Evolutionary conservation across 2,888 invertebrate genomes (phyloP).

Genomic region (Trissoscelio sp.): DNA sequence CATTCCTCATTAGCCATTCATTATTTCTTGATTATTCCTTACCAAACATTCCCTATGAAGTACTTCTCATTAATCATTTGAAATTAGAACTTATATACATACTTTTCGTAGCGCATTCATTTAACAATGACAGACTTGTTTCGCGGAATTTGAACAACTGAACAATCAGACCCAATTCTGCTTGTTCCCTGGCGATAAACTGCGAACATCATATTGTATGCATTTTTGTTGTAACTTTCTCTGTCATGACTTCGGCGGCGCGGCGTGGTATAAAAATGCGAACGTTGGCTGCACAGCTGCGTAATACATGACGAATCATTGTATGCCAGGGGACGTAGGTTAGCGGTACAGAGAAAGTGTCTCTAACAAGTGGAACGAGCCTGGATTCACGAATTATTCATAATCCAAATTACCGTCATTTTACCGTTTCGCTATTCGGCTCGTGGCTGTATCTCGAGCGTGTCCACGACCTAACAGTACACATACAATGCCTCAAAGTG

Average conservation of each 20-base stretch:
- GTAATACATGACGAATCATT: conserved; percentile 54
- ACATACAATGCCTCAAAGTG: too few species aligned
- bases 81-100: too few species aligned
- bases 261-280: conserved; percentile 13
- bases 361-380: conserved; percentile 75
- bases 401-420: conserved; percentile 75
- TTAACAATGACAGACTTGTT: too few species aligned
- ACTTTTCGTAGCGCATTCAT: too few species aligned
- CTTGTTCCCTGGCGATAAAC: background rate
- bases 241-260: conserved; percentile 2
- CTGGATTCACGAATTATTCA: conserved; percentile 75
- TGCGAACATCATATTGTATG: conserved; percentile 2
- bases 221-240: conserved; percentile 19
- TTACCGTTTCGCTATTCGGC: conserved; percentile 71
- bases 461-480: conserved; percentile 44
- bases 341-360: conserved; percentile 75
- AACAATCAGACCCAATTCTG: background rate
- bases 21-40: too few species aligned
- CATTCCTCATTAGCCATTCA: too few species aligned
- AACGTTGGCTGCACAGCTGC: conserved; percentile 6
- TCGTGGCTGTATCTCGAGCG: conserved; percentile 60
- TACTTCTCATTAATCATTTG: too few species aligned
- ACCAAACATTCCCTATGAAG: too few species aligned
- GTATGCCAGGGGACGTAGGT: conserved; percentile 43
- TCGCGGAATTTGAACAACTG: too few species aligned